Conservation (phyloP, 2,113 vertebrate genomes). For the Myrmecophaga tridactyla region DNA sequence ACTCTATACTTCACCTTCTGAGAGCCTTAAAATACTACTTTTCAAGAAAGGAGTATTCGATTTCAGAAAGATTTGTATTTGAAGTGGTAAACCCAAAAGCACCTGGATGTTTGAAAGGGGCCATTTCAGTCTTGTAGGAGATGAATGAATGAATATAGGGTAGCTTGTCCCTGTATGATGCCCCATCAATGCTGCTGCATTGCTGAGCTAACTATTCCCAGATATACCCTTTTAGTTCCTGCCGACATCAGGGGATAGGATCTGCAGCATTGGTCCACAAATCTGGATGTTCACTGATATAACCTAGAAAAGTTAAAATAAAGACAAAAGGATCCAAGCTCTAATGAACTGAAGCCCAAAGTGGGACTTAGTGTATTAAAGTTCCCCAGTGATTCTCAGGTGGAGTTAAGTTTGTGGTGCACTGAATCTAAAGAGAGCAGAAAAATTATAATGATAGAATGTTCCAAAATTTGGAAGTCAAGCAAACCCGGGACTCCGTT, state of each 20-base stretch:
- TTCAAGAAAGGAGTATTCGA: background rate
- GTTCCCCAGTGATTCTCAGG: background rate
- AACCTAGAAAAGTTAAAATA: background rate
- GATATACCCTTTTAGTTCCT: background rate
- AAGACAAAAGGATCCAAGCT: background rate
- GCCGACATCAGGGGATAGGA: background rate
- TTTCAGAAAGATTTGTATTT: constrained; percentile 25
- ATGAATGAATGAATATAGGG: background rate
- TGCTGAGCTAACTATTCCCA: background rate
- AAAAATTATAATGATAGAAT: background rate
- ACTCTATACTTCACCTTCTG: too few relatives aligned
- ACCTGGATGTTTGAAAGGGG: background rate
- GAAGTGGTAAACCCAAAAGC: background rate
- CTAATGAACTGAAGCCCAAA: background rate
- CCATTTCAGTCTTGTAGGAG: background rate
- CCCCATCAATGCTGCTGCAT: background rate
- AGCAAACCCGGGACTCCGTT: background rate
- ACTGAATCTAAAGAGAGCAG: background rate
- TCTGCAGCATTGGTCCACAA: background rate
- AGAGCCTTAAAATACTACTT: background rate
- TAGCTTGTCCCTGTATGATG: background rate
- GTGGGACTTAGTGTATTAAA: background rate
- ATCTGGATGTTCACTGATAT: background rate
- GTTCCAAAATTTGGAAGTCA: background rate
- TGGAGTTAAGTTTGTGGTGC: background rate